phyloP scores from a whole-genome alignment of 2,113 vertebrate species.

The Ibidorhyncha struthersii region DNA sequence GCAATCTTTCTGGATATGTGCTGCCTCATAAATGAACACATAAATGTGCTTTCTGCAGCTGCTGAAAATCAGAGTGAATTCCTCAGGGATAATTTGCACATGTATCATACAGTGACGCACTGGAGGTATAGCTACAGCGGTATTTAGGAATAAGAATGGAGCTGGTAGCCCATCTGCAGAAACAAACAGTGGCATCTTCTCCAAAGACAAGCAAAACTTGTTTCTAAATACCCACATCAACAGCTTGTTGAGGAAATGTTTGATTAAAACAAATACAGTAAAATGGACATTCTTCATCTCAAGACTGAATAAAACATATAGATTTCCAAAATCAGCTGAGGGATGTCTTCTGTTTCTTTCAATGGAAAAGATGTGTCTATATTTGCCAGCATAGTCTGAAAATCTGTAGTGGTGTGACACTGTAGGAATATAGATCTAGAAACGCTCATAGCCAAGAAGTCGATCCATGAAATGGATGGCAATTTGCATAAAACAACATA shows the following conservation, averaged over 20 bases:
- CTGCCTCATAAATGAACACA: neutral
- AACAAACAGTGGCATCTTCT: neutral
- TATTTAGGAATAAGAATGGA: neutral
- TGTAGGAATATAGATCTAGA: too few species aligned
- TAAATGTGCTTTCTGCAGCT: neutral
- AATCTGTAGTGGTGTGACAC: too few species aligned
- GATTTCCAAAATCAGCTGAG: too few species aligned
- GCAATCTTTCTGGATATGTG: neutral
- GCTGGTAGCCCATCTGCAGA: neutral
- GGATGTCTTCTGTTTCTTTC: too few species aligned
- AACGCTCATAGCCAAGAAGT: too few species aligned
- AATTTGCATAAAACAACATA: neutral
- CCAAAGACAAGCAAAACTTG: neutral
- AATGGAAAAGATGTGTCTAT: too few species aligned
- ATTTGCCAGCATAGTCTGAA: too few species aligned
- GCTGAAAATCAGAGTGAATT: slow-evolving; percentile 12
- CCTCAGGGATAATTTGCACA: neutral
- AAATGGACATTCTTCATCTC: too few species aligned
- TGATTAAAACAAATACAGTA: too few species aligned
- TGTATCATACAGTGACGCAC: neutral
- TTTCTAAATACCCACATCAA: neutral
- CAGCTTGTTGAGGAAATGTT: too few species aligned
- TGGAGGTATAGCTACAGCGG: neutral
- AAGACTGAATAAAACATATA: too few species aligned
- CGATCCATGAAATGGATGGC: neutral